Evolutionary conservation across 2,113 vertebrate species (phyloP).

Genomic region (Pituophis catenifer): DNA sequence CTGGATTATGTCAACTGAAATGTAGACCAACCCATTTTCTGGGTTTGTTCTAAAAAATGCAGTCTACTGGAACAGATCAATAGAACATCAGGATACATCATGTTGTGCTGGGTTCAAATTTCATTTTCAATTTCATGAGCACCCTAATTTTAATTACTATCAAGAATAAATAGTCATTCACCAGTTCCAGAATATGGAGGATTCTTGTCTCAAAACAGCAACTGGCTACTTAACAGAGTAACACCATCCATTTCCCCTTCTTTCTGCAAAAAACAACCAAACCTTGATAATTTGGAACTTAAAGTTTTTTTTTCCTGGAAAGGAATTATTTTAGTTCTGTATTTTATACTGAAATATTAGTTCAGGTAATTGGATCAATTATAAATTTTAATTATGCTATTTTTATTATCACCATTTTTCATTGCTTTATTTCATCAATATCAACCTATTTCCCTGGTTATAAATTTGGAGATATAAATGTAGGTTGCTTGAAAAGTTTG

Average conservation of each 20-base stretch:
- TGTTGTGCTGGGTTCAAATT: neutral
- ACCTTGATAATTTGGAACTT: neutral
- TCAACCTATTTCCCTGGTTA: neutral
- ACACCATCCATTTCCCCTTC: neutral
- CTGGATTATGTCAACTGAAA: neutral
- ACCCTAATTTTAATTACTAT: neutral
- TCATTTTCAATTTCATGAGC: neutral
- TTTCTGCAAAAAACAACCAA: neutral
- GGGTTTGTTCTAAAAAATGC: neutral
- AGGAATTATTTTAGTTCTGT: neutral
- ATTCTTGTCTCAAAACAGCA: neutral
- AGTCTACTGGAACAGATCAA: neutral
- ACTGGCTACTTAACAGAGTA: neutral
- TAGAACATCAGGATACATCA: neutral
- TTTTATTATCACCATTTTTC: neutral
- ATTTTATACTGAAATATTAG: neutral
- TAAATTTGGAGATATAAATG: neutral
- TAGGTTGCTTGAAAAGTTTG: neutral
- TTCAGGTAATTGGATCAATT: neutral
- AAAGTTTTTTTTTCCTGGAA: neutral
- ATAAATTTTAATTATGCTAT: neutral
- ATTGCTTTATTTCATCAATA: neutral
- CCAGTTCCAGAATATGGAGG: neutral
- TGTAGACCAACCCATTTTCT: neutral
- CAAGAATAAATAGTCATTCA: neutral